Evolutionary conservation across 1,140 invertebrate species (phyloP), one percentile per base, ranked within the genome.

Genomic region (Sweltsa coloradensis): DNA sequence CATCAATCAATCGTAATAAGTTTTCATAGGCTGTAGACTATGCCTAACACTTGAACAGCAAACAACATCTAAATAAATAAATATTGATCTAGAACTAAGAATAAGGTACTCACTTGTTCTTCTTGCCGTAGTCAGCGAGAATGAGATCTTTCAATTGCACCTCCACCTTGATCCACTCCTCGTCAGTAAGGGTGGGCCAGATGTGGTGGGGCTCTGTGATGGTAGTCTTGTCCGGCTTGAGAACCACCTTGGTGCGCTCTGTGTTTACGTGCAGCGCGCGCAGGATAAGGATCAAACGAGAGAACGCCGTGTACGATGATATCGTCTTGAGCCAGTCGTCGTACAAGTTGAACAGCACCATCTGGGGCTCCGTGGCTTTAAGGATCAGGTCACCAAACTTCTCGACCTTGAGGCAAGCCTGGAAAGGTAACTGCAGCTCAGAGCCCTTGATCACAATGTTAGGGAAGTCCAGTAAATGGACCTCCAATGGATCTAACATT

Each of bases 401-500:
- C 69, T 99, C 97, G 19, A 99, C 92, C 65, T 98, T 98, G 2
- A 99, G 74, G 68, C 95, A 98, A 11, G 93, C 93, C 63, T 99
- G 97, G 85, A 99, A 99, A 1, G 97, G 97, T 51, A 99, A 65
- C 68, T 99, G 97, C 41, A 99, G 67, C 65, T 99, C 96, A 2
- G 93, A 97, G 1, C 95, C 97, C 67, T 99, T 99, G 68, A 99
- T 99, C 13, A 99, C 96, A 67, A 99, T 99, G 64, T 99, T 99
- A 0, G 97, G 96, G 69, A 99, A 99, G 69, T 99, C 97, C 1
- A 99, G 74, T 58, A 99, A 80, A 73, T 99, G 96, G 21, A 99
- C 92, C 74, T 99, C 96, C 31, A 99, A 77, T 1, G 96, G 96
- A 78, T 99, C 96, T 72, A 98, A 86, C 93, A 97, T 97, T 63